Base-by-base conservation (phyloP, 1,140 invertebrate species). In the Drosophila neocordata region DNA sequence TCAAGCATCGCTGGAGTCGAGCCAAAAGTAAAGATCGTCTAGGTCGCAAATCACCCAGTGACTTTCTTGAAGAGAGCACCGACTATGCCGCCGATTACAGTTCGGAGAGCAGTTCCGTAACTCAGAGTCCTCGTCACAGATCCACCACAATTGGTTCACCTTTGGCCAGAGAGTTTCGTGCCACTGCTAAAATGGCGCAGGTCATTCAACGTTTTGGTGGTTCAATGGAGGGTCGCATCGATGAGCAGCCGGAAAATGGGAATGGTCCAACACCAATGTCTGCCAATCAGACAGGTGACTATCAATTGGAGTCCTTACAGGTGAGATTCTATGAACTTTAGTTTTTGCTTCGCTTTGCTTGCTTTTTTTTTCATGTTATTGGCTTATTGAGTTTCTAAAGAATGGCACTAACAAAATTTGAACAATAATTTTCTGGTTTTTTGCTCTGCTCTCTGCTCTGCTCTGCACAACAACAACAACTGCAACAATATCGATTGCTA, bases 71-170 rank as follows among this genome's bases (percentile, higher is more conserved):
- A 70, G 92, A 92, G 76, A 95, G 92, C 91, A 95, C 92, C 64
- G 94, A 96, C 76, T 96, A 96, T 91, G 94, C 95, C 1, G 95
- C 94, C 11, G 95, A 96, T 92, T 94, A 95, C 74, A 95, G 95
- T 38, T 95, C 94, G 8, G 95, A 95, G 68, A 94, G 95, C 71
- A 95, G 94, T 76, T 95, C 94, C 48, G 94, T 94, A 51, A 95
- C 94, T 0, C 94, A 95, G 74, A 95, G 95, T 77, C 95, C 95
- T 0, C 92, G 94, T 8, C 94, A 94, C 66, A 92, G 94, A 4
- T 74, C 85, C 53, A 90, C 87, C 58, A 87, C 89, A 11, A 88
- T 91, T n/a, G 87, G 83, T 0, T 91, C 90, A 0, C 90, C 90
- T 1, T 27, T 91, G 69, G 88, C 88, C 1, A 62, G 78, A 0